Conservation (phyloP, 2,797 vertebrate genomes). For the Tamandua tetradactyla region DNA sequence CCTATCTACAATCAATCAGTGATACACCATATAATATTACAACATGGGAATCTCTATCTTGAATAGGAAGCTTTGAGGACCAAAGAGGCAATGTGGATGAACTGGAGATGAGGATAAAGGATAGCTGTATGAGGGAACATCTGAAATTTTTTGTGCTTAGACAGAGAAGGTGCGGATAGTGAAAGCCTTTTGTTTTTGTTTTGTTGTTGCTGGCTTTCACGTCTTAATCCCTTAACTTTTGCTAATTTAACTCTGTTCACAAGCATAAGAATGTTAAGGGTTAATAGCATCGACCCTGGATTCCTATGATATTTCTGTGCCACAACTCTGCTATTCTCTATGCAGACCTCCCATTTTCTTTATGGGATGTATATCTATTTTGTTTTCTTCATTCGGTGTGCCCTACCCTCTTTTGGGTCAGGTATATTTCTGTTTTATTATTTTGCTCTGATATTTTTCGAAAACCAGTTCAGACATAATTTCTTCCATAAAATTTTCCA, state of each 20-base stretch:
- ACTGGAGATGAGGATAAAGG: neutral
- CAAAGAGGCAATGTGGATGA: neutral
- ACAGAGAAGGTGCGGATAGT: neutral
- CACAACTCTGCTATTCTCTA: neutral
- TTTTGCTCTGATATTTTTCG: constrained; percentile 3
- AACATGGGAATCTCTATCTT: neutral
- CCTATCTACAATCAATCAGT: neutral
- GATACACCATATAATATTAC: neutral
- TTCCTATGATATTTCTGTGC: neutral
- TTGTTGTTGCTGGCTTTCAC: neutral
- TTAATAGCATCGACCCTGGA: too few species aligned
- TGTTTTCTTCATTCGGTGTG: neutral
- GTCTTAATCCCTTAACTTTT: neutral
- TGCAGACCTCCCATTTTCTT: neutral
- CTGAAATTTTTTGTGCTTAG: neutral
- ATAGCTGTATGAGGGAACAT: neutral
- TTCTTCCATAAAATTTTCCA: neutral
- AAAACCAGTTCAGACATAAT: neutral
- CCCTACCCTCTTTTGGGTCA: neutral
- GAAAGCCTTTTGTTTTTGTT: neutral
- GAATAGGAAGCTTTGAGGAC: neutral
- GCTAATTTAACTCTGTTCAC: neutral
- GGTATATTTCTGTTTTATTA: neutral
- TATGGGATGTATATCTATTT: neutral
- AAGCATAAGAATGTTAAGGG: neutral